These are phyloP conservation scores for Colius striatus DNA, from an alignment of 2,113 vertebrate genomes.

Conservation along the genomic window DNA sequence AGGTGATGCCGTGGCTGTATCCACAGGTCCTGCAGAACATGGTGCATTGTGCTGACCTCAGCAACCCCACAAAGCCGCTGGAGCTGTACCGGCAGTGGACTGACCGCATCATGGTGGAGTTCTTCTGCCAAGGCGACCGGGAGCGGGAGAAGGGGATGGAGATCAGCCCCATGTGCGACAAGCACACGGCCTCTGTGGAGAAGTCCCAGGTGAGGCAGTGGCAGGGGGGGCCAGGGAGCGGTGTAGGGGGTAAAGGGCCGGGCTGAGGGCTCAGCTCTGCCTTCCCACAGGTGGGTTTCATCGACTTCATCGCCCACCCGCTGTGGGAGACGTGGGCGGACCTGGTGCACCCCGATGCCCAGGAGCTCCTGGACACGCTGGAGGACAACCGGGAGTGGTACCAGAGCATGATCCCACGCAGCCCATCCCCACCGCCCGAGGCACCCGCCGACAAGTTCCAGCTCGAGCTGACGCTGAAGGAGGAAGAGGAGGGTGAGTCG, in stretches of 20 bases:
- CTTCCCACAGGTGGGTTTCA: slow-evolving; percentile 87
- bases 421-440: slow-evolving; percentile 76
- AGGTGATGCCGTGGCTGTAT: rapidly evolving
- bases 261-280: neutral
- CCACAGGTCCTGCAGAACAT: slow-evolving; percentile 90
- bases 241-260: rapidly evolving
- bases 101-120: slow-evolving; percentile 90
- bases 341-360: slow-evolving; percentile 90
- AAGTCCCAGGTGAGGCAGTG: slow-evolving; percentile 84
- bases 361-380: slow-evolving; percentile 90
- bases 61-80: slow-evolving; percentile 92
- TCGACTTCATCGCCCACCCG: slow-evolving; percentile 92
- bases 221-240: rapidly evolving
- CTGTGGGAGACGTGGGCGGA: slow-evolving; percentile 95
- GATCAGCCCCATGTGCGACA: slow-evolving; percentile 95
- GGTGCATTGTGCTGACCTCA: slow-evolving; percentile 93
- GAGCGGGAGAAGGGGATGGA: slow-evolving; percentile 91
- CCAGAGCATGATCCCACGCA: slow-evolving; percentile 91
- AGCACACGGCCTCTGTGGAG: slow-evolving; percentile 90
- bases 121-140: slow-evolving; percentile 88
- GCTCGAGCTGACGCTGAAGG: slow-evolving; percentile 85
- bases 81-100: slow-evolving; percentile 92
- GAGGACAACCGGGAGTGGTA: slow-evolving; percentile 96
- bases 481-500: slow-evolving; percentile 85
- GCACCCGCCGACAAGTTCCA: slow-evolving; percentile 81